Percentiles rank a stretch among this genome's conserved stretches.
Evolutionary conservation across 2,113 vertebrate genomes (phyloP).

Genomic region (Periophthalmodon schlosseri): DNA sequence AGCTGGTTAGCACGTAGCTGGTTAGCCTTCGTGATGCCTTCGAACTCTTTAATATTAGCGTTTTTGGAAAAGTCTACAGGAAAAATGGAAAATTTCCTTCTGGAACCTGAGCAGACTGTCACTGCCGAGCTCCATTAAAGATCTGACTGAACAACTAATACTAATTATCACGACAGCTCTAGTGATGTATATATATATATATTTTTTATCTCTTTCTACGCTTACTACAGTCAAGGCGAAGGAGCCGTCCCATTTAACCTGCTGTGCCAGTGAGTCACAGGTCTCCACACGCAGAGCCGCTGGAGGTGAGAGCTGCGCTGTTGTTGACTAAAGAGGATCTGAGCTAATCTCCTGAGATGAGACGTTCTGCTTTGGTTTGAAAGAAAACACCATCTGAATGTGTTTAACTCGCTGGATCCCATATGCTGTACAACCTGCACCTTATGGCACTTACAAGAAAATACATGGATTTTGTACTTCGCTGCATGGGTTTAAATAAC

Average conservation of each 20-base stretch:
- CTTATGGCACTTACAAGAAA: background rate
- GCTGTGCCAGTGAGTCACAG: background rate
- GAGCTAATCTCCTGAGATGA: slow-evolving; percentile 6
- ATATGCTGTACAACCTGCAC: background rate
- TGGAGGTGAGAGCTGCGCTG: background rate
- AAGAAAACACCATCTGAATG: slow-evolving; percentile 14
- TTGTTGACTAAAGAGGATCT: slow-evolving; percentile 13
- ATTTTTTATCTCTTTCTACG: too few species aligned
- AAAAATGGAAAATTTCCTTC: too few species aligned
- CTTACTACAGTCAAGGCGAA: background rate
- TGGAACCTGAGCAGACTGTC: too few species aligned
- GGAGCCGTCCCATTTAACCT: background rate
- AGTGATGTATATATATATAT: too few species aligned
- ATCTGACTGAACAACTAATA: too few species aligned
- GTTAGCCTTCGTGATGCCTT: too few species aligned
- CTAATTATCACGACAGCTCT: too few species aligned
- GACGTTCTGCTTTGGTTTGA: background rate
- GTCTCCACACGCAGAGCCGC: background rate
- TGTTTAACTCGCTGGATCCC: background rate
- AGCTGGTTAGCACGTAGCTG: too few species aligned
- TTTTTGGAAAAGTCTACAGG: too few species aligned
- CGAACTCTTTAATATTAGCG: too few species aligned
- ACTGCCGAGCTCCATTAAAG: too few species aligned
- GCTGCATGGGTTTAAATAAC: background rate
- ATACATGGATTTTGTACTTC: background rate